phyloP scores from a whole-genome alignment of 37 sponge, comb jelly and placozoan genomes.

The Axinella damicornis region DNA sequence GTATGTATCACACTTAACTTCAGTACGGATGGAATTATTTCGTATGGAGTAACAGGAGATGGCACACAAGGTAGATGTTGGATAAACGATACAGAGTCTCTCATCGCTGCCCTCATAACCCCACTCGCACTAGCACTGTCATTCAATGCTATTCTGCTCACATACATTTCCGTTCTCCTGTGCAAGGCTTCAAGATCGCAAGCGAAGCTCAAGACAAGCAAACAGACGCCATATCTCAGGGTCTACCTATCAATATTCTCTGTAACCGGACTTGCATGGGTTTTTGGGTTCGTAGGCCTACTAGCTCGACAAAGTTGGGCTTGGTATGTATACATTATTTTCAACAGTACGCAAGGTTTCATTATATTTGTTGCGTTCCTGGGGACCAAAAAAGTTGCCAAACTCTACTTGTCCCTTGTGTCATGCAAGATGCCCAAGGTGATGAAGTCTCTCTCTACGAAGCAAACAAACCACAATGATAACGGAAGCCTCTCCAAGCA shows the following conservation, averaged over 20 bases:
- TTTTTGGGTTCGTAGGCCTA: constrained; percentile 67
- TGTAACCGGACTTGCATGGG: constrained; percentile 62
- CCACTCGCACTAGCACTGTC: constrained; percentile 25
- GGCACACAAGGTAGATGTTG: constrained; percentile 38
- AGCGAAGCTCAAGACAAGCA: not conserved
- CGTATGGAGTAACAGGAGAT: constrained; percentile 38
- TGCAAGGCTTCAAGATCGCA: not conserved
- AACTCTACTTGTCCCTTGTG: not conserved
- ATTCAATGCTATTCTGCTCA: constrained; percentile 16
- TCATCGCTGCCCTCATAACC: constrained; percentile 11
- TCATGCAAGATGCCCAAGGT: too few species aligned
- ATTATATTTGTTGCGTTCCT: constrained; percentile 35
- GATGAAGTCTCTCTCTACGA: too few species aligned
- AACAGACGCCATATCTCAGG: constrained; percentile 20
- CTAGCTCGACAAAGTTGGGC: constrained; percentile 31
- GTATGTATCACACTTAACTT: constrained; percentile 32
- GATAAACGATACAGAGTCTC: constrained; percentile 12
- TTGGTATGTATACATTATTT: constrained; percentile 66
- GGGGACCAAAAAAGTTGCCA: constrained; percentile 21
- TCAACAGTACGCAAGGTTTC: constrained; percentile 66
- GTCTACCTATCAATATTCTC: constrained; percentile 22
- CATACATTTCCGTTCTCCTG: not conserved
- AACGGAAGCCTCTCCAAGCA: too few species aligned
- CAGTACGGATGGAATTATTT: constrained; percentile 19
- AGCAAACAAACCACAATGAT: too few species aligned